Conservation (phyloP, 2,113 vertebrate species). For the Pachyramphus minor region DNA sequence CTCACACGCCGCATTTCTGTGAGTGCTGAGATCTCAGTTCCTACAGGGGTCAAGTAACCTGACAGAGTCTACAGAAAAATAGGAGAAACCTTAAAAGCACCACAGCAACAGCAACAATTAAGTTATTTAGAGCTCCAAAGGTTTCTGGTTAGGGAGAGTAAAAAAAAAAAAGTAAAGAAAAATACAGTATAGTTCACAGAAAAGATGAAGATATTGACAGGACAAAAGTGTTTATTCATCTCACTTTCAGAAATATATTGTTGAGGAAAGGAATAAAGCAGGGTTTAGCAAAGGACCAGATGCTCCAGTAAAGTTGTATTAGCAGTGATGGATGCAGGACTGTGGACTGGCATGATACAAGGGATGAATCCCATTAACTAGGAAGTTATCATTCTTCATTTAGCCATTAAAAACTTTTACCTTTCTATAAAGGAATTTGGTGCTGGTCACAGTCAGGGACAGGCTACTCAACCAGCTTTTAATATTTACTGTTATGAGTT, state of each 20-base stretch:
- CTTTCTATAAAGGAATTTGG: neutral
- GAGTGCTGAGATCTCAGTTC: conserved; percentile 84
- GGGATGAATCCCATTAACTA: neutral
- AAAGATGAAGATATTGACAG: neutral
- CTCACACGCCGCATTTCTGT: conserved; percentile 90
- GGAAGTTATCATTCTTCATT: neutral
- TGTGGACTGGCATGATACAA: neutral
- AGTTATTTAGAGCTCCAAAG: neutral
- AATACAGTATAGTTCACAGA: neutral
- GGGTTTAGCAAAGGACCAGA: neutral
- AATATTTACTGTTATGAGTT: neutral
- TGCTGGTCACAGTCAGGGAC: neutral
- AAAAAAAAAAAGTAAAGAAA: neutral
- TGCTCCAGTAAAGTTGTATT: neutral
- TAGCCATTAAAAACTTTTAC: neutral
- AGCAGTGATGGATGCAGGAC: neutral
- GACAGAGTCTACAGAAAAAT: conserved; percentile 78
- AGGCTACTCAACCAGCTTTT: neutral
- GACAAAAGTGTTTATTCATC: neutral
- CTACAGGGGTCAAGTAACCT: conserved; percentile 87
- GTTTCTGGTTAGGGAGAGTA: neutral
- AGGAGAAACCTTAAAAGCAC: conserved; percentile 22
- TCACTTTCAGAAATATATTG: neutral
- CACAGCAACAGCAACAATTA: neutral
- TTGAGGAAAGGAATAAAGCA: neutral